Evolutionary conservation across 2,113 vertebrate genomes (phyloP), one percentile per base, ranked within the genome.

Genomic region (Lagenorhynchus albirostris): DNA sequence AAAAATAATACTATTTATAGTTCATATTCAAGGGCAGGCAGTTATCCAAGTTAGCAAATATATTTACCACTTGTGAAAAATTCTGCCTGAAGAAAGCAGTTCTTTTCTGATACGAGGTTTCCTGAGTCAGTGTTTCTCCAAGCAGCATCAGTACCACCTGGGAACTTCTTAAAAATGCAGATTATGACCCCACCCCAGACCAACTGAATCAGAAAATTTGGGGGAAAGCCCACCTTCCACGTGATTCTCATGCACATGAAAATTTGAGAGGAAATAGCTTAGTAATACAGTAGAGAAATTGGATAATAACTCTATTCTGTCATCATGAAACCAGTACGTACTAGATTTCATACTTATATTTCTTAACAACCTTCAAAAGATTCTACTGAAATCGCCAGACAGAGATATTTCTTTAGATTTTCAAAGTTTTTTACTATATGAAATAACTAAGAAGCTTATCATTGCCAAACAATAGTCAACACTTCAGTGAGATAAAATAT

Each of bases 11-110:
- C 76, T n/a, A 79, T 3, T 96, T 96, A 81, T 62, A 94, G 58
- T 89, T 83, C 18, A 50, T 76, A 94, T 98, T 97, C 91, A 97
- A 97, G 33, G 65, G 38, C 80, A 97, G 83, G 63, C 94, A 97
- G 2, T 92, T 25, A 94, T 80, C 14, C 62, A 96, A 73, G 76
- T 95, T 65, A 96, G 44, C 60, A 88, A 94, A 92, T 96, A 85
- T 5, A 67, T 65, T 97, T 70, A 96, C 86, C 26, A n/a, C 1
- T 88, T 15, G 26, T 67, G 33, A 13, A 15, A n/a, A 87, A 63
- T 6, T 88, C 89, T 92, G 60, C 60, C 70, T 97, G 62, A 76
- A 97, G 68, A 93, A 88, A 84, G 4, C 18, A 71, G 8, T 0
- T 96, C 33, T 41, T 21, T 96, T 97, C 38, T 26, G 21, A 91